Evolutionary conservation across 2,797 vertebrate genomes (phyloP).

Genomic region (Phrynocephalus forsythii): DNA sequence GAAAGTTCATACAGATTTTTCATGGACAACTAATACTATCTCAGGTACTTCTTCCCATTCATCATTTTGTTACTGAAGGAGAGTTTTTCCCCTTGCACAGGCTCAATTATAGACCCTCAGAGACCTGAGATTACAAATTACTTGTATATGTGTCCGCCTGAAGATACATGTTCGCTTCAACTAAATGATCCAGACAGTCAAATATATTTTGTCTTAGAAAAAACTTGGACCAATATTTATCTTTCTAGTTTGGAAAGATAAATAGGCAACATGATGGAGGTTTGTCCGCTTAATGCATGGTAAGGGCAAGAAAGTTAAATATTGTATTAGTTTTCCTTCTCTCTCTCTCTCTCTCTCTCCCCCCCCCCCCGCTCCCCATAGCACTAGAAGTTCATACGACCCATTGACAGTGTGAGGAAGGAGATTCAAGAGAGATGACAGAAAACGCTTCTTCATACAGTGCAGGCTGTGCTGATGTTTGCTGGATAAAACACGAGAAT

Average conservation of each 20-base stretch:
- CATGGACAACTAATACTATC: constrained; percentile 94
- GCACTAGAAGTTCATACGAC: not conserved
- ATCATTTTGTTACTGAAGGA: constrained; percentile 14
- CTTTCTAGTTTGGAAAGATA: not conserved
- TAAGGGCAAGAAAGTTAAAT: not conserved
- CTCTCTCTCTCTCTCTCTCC: not conserved
- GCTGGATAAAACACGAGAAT: not conserved
- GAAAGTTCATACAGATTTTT: constrained; percentile 86
- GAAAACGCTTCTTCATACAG: not conserved
- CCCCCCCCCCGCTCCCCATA: no score
- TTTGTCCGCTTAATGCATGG: not conserved
- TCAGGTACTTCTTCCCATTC: constrained; percentile 81
- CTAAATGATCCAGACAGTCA: not conserved
- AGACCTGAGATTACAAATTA: not conserved
- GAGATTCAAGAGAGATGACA: not conserved
- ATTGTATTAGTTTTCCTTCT: not conserved
- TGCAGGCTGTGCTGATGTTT: not conserved
- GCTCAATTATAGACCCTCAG: not conserved
- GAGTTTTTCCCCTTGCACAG: not conserved
- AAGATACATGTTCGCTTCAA: not conserved
- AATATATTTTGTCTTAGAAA: not conserved
- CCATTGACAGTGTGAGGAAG: not conserved
- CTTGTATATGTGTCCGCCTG: not conserved
- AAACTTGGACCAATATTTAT: not conserved
- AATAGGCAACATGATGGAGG: not conserved